Base-by-base conservation (phyloP, 2,113 vertebrate genomes). In the Collichthys lucidus region DNA sequence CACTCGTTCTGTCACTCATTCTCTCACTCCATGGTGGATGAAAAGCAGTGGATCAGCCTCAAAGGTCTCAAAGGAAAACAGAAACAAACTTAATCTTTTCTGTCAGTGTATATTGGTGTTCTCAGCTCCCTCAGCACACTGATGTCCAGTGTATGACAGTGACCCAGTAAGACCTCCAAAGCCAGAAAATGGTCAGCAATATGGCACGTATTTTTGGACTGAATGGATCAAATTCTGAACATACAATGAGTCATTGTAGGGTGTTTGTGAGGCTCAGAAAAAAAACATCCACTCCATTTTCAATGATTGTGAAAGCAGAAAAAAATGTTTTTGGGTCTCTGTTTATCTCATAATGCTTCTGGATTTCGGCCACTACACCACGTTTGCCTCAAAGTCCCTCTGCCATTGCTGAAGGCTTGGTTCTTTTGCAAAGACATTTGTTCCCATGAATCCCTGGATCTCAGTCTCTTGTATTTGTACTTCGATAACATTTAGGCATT, bases 1-100 rank as follows among this genome's bases (percentile, higher is more conserved):
- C 35, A 62, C n/a, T 55, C n/a, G 24, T 63, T 65, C 44, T 65
- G 19, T 75, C 76, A 49, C n/a, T 83, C 73, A 59, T 65, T 55
- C 9, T 19, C 7, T 59, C 50, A 20, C 62, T 80, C 46, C 65
- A 11, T 46, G 62, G 24, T 20, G 47, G 49, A 44, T 61, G 26
- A 47, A 52, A 68, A 47, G 42, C 19, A 26, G 8, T 8, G 26
- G 53, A 64, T n/a, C 17, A 31, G 57, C 35, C 46, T 19, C n/a
- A 31, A 72, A 55, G 24, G 10, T 24, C 14, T 64, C 15, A 24
- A 56, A 71, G 24, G 6, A 31, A 19, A 50, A 3, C 26, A 22
- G 59, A 42, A 16, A 69, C 31, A 70, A 26, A 31, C 35, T 71
- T 16, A 17, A 61, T 67, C 44, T 26, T 53, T 42, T 44, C 3